Evolutionary conservation across 2,888 invertebrate genomes (phyloP).

Genomic region (Machimus rusticus): DNA sequence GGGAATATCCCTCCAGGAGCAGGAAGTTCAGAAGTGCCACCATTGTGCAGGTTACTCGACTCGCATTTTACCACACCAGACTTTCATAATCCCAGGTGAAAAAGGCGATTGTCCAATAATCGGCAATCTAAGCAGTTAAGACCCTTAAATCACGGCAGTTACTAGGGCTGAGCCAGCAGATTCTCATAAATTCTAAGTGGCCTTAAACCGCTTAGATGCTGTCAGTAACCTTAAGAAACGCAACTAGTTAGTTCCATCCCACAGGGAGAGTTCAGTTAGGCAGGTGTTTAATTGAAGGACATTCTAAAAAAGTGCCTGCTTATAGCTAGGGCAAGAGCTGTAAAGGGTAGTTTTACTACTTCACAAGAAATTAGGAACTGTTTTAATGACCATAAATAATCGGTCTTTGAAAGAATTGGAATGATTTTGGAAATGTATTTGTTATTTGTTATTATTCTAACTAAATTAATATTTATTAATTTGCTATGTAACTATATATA

Average conservation of each 20-base stretch:
- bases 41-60: not conserved
- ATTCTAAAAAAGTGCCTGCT: not conserved
- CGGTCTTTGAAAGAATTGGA: not conserved
- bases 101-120: too few species aligned
- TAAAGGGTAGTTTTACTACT: not conserved
- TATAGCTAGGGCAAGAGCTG: not conserved
- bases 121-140: not conserved
- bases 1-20: not conserved
- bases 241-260: not conserved
- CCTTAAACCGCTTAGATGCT: not conserved
- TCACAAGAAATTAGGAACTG: too few species aligned
- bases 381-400: not conserved
- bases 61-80: not conserved
- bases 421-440: not conserved
- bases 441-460: too few species aligned
- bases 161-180: not conserved
- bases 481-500: too few species aligned
- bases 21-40: not conserved
- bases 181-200: not conserved
- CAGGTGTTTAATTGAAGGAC: not conserved
- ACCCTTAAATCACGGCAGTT: not conserved
- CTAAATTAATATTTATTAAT: too few species aligned
- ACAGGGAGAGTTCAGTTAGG: not conserved
- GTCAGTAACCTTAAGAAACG: not conserved
- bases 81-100: not conserved